A percentile compares a stretch with the other conserved stretches of the same genome.
Conservation (phyloP, 2,888 invertebrate species). For the Brachyptera putata region DNA sequence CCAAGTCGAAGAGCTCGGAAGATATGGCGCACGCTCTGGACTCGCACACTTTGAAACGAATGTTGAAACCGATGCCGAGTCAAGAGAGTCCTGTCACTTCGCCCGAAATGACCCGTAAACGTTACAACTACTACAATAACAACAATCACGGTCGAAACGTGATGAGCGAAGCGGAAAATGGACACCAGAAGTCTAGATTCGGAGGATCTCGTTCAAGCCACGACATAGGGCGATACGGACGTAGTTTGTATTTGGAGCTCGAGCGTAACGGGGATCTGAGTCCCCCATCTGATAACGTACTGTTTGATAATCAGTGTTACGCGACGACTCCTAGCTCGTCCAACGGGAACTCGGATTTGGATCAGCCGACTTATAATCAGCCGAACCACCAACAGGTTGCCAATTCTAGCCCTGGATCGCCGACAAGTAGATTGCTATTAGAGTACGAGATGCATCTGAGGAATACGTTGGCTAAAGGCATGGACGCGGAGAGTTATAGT, state of each 20-base stretch:
- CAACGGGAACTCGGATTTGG: constrained; percentile 87
- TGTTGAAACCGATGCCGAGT: constrained; percentile 92
- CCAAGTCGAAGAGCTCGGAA: constrained; percentile 86
- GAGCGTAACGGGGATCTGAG: constrained; percentile 68
- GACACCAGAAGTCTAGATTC: constrained; percentile 46
- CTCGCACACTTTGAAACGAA: constrained; percentile 83
- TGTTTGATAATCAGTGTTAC: constrained; percentile 94
- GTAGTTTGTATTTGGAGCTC: constrained; percentile 72
- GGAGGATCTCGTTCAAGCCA: constrained; percentile 58
- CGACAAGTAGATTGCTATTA: constrained; percentile 76
- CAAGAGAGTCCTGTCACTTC: constrained; percentile 86
- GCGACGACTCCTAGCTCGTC: constrained; percentile 92
- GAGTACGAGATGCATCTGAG: constrained; percentile 93
- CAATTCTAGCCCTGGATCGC: constrained; percentile 75
- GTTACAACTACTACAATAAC: constrained; percentile 47
- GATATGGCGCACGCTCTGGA: constrained; percentile 69
- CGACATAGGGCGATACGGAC: constrained; percentile 56
- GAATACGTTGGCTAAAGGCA: constrained; percentile 88
- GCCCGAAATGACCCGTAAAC: constrained; percentile 81
- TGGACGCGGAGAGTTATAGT: constrained; percentile 93
- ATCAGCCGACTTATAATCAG: constrained; percentile 52
- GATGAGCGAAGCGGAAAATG: constrained; percentile 47
- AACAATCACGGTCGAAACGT: constrained; percentile 54
- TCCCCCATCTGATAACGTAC: constrained; percentile 88
- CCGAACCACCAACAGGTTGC: constrained; percentile 41